Evolutionary conservation across 2,113 vertebrate species (phyloP), one percentile per base, ranked within the genome.

Genomic region (Halichoeres trimaculatus): DNA sequence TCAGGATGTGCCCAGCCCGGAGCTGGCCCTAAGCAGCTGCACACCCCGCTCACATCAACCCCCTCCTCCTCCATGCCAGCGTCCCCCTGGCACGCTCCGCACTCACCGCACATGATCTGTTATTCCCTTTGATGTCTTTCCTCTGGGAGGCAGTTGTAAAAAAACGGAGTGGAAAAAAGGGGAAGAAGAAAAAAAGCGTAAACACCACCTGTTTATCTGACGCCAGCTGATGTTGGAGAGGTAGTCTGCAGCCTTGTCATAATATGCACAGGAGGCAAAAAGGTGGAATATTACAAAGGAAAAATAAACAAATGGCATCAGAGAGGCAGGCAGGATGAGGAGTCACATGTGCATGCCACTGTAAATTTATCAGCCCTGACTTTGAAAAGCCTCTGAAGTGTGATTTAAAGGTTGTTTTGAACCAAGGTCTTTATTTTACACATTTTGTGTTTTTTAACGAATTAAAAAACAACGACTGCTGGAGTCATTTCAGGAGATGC

Each of bases 191-290:
- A 58, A 82, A 81, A 82, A 80, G 65, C 74, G 60, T 85, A 88
- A 93, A 93, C 90, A 91, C 90, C 90, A 92, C 90, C 92, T 94
- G 92, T 92, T 91, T 91, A 86, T 88, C 85, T 73, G 76, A 88
- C 67, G 51, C 64, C 30, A 60, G 52, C 55, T 83, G 77, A 75
- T 75, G 81, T 74, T 24, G 45, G 77, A 63, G 50, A 84, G 80
- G 80, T 83, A 79, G 65, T 84, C 80, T 84, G 83, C 74, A 72
- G 74, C 71, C 85, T 74, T 83, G 88, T 89, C 87, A 86, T 77
- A 87, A 86, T 76, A 78, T 67, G 80, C 70, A 78, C 54, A 68
- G 71, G 81, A 84, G 55, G 76, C 60, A 80, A 72, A 83, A 62
- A 56, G 41, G 63, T 35, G 53, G 48, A 54, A 47, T 56, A 70